Evolutionary conservation across 2,888 invertebrate genomes (phyloP).

Genomic region (Mactromeris polynyma): DNA sequence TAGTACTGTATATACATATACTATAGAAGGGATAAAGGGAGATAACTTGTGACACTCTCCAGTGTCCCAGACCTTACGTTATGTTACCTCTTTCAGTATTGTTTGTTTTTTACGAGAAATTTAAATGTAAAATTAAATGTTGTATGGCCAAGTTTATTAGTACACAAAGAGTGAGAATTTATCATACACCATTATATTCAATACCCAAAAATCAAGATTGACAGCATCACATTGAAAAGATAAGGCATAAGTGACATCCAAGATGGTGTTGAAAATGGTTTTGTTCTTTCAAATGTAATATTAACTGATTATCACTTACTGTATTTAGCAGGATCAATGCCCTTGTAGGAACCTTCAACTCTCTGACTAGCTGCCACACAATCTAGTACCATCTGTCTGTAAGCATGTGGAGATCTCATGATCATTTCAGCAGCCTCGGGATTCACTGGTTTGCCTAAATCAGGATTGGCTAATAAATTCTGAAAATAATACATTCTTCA

Average conservation of each 20-base stretch:
- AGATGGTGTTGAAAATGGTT: neutral
- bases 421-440: constrained; percentile 84
- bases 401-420: constrained; percentile 81
- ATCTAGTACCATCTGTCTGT: constrained; percentile 84
- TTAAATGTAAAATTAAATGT: too few relatives aligned
- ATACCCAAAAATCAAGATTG: neutral
- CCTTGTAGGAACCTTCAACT: constrained; percentile 79
- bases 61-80: too few relatives aligned
- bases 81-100: too few relatives aligned
- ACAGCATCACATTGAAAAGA: neutral
- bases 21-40: too few relatives aligned
- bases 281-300: neutral
- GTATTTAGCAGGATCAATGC: constrained; percentile 67
- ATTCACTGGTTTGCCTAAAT: constrained; percentile 84
- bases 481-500: constrained; percentile 50
- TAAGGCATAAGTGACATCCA: neutral
- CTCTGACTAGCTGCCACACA: constrained; percentile 85
- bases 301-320: constrained; percentile 36
- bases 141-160: too few relatives aligned
- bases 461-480: constrained; percentile 82
- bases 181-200: neutral
- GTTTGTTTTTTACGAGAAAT: too few relatives aligned
- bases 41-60: too few relatives aligned
- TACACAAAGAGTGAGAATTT: too few relatives aligned
- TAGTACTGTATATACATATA: too few relatives aligned